Percentiles rank a stretch among this genome's conserved stretches.
phyloP scores from a whole-genome alignment of 2,888 invertebrate genomes.

The Aproaerema taeniolella region DNA sequence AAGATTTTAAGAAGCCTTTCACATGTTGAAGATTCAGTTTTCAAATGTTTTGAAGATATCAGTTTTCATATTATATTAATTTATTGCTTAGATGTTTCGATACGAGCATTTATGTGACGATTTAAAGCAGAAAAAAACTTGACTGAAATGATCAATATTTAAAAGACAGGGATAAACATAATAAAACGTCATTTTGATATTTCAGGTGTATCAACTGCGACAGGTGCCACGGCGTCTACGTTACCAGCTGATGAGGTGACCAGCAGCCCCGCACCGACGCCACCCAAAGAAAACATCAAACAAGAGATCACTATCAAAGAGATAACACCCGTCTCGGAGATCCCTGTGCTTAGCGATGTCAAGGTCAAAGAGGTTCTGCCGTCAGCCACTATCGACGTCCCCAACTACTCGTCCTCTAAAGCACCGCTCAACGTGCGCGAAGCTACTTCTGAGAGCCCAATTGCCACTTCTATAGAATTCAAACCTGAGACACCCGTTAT shows the following conservation, averaged over 20 bases:
- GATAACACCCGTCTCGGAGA: constrained; percentile 75
- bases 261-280: constrained; percentile 30
- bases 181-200: too few species aligned
- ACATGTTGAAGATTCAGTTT: background rate
- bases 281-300: constrained; percentile 43
- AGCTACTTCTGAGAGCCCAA: constrained; percentile 60
- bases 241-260: constrained; percentile 17
- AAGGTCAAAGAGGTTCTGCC: constrained; percentile 67
- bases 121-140: too few species aligned
- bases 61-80: too few species aligned
- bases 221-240: constrained; percentile 36
- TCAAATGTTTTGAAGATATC: too few species aligned
- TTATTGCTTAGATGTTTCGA: too few species aligned
- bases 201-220: constrained; percentile 59
- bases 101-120: too few species aligned
- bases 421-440: constrained; percentile 64
- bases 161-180: too few species aligned
- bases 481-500: constrained; percentile 42
- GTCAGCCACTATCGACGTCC: constrained; percentile 51
- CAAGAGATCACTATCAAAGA: constrained; percentile 77
- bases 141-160: too few species aligned
- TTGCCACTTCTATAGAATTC: constrained; percentile 23
- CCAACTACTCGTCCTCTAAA: constrained; percentile 61
- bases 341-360: constrained; percentile 61
- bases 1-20: background rate